phyloP scores from a whole-genome alignment of 1,140 invertebrate genomes.

The Bombus consobrinus region DNA sequence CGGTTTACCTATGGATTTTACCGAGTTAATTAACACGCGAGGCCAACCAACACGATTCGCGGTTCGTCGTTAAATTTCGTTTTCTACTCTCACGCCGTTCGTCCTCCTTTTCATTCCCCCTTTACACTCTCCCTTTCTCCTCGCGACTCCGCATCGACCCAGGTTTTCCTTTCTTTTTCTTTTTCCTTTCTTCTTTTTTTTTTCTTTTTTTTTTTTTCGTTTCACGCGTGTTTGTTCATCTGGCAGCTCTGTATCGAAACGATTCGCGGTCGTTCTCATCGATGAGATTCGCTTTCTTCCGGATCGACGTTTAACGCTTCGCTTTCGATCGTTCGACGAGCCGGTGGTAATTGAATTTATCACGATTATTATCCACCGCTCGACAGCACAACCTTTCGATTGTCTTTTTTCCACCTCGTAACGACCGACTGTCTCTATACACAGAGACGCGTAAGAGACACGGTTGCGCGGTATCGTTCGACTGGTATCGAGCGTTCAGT shows the following conservation, averaged over 20 bases:
- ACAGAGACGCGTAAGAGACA: not conserved
- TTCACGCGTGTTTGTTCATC: not conserved
- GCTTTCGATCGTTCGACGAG: not conserved
- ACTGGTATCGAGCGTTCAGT: slow-evolving; percentile 54
- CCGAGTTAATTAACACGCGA: slow-evolving; percentile 11
- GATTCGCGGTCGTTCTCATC: slow-evolving; percentile 15
- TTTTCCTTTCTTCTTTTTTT: too few relatives aligned
- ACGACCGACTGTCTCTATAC: not conserved
- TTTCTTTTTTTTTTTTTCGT: accelerated
- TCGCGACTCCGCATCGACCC: not conserved
- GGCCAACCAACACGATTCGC: not conserved
- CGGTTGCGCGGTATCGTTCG: slow-evolving; percentile 40
- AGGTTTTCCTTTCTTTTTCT: not conserved
- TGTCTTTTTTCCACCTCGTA: not conserved
- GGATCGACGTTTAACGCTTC: not conserved
- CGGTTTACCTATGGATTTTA: slow-evolving; percentile 10
- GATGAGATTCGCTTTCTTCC: slow-evolving; percentile 11
- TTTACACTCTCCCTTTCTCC: not conserved
- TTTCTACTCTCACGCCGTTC: not conserved
- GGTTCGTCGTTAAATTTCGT: not conserved
- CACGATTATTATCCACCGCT: not conserved
- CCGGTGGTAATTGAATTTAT: slow-evolving; percentile 24
- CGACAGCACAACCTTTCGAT: too few relatives aligned
- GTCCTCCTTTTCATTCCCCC: not conserved
- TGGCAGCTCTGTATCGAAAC: slow-evolving; percentile 9